Base-by-base conservation (phyloP, 1,140 invertebrate species). In the Cepaea nemoralis region DNA sequence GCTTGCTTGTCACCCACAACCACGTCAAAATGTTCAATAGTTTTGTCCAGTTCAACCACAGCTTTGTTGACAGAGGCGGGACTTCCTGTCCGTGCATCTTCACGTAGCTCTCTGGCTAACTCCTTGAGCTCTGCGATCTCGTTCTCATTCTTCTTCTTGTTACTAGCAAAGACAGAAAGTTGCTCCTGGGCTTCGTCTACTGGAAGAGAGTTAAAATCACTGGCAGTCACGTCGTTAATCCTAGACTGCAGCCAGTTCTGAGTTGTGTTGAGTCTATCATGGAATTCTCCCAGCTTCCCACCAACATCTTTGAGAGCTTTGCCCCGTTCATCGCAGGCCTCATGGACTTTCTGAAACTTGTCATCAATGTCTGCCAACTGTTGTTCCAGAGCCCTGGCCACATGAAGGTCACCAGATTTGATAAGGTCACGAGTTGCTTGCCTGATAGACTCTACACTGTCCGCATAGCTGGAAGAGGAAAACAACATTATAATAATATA, bases 341-440 rank as follows among this genome's bases (percentile, higher is more conserved):
- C 95, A 79, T 95, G 93, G 0, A 98, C 92, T 87, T 96, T 97
- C 85, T 97, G 96, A 88, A 96, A 98, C 89, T 96, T 93, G 31
- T 91, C 89, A 63, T 95, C 95, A 24, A 98, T 95, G 88, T 98
- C 96, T 80, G 95, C 94, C 27, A 98, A 91, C 86, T 97, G 96
- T 39, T 94, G 94, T 90, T 98, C 96, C 59, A 98, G 95, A 86
- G 96, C 95, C 92, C 97, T 97, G 12, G 96, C 96, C 69, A 97
- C 94, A 69, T 96, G 93, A 0, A 95, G 94, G 92, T 97, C 97
- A 87, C 96, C 95, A 80, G 94, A 95, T 3, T 94, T 92, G 8
- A 97, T 93, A 3, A 98, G 93, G 88, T 97, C 95, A 82, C 94
- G 93, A 0, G 96, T 96, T 12, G 94, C 94, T 50, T 94, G 89